Evolutionary conservation across 2,888 invertebrate species (phyloP).

Genomic region (Pristionchus exspectatus): DNA sequence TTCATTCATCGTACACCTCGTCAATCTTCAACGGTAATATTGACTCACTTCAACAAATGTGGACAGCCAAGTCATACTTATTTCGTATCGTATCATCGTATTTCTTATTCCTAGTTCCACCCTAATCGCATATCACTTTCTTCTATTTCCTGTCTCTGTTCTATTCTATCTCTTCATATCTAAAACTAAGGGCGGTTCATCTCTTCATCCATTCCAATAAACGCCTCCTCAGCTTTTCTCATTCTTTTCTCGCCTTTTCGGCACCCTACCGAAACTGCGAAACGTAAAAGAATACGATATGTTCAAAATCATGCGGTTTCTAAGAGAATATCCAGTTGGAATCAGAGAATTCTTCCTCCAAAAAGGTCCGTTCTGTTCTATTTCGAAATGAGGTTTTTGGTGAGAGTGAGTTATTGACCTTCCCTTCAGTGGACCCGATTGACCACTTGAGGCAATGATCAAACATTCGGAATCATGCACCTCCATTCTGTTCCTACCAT

Average conservation of each 20-base stretch:
- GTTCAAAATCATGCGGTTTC: slow-evolving; percentile 4
- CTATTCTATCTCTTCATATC: background rate
- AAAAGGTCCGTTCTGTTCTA: slow-evolving; percentile 14
- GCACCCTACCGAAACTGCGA: background rate
- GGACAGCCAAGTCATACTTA: background rate
- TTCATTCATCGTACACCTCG: background rate
- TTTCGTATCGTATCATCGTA: background rate
- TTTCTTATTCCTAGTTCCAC: background rate
- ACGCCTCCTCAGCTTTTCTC: background rate
- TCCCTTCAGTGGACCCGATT: background rate
- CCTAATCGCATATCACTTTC: background rate
- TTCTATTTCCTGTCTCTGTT: background rate
- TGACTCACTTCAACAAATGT: no score
- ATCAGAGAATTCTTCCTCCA: slow-evolving; percentile 13
- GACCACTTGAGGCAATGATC: slow-evolving; percentile 2
- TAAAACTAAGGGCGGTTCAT: background rate
- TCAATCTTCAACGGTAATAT: background rate
- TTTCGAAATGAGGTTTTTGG: background rate
- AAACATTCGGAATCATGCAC: background rate
- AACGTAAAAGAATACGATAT: slow-evolving; percentile 36
- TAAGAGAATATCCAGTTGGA: background rate
- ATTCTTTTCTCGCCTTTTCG: slow-evolving; percentile 32
- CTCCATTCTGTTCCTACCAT: background rate
- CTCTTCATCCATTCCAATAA: background rate
- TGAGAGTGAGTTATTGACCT: background rate